Evolutionary conservation across 1,140 invertebrate genomes (phyloP).

Genomic region (Drosophila sulfurigaster): DNA sequence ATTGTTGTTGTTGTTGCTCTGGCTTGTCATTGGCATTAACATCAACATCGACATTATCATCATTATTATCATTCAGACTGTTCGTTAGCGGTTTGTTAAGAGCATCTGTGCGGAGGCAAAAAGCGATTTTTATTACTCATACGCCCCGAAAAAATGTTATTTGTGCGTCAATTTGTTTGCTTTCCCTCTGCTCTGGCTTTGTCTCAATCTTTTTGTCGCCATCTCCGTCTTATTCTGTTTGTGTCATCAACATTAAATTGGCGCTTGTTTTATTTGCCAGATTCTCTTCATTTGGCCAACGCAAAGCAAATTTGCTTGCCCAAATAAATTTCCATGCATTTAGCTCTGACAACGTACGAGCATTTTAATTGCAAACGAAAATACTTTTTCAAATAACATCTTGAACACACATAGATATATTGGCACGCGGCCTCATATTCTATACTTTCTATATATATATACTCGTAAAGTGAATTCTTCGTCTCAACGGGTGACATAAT

Average conservation of each 20-base stretch:
- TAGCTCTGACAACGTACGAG: conserved; percentile 41
- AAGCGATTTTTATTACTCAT: conserved; percentile 66
- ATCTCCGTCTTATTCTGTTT: neutral
- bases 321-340: conserved; percentile 73
- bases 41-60: conserved; percentile 42
- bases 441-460: neutral
- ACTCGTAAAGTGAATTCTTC: neutral
- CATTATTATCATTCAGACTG: conserved; percentile 53
- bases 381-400: conserved; percentile 22
- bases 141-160: conserved; percentile 37
- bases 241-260: conserved; percentile 43
- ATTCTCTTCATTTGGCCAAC: conserved; percentile 25
- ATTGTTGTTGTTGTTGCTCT: conserved; percentile 3
- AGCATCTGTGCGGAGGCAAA: conserved; percentile 39
- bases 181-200: neutral
- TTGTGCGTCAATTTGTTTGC: conserved; percentile 14
- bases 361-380: conserved; percentile 43
- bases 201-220: no score
- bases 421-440: conserved; percentile 32
- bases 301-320: conserved; percentile 65
- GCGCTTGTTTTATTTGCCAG: conserved; percentile 24
- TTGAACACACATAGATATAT: neutral
- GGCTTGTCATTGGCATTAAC: conserved; percentile 17
- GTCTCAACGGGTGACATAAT: conserved; percentile 21
- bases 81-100: conserved; percentile 47